These are phyloP conservation scores for Caenorhabditis macrosperma DNA, from an alignment of 2,888 invertebrate genomes.

Conservation along the genomic window DNA sequence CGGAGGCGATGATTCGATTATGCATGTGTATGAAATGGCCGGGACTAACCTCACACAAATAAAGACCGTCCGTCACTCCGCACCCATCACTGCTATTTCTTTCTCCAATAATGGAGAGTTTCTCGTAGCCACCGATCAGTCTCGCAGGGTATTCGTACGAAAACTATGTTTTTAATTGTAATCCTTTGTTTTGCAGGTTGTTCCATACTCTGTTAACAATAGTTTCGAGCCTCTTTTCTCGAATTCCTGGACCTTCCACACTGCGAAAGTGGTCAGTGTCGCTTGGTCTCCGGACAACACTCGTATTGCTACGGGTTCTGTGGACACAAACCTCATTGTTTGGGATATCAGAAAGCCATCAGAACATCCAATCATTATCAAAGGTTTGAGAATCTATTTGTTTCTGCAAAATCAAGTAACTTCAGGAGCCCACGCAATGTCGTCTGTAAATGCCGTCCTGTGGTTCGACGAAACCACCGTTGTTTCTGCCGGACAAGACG, in stretches of 20 bases:
- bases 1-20: slow-evolving; percentile 86
- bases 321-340: slow-evolving; percentile 94
- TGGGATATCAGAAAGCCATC: slow-evolving; percentile 92
- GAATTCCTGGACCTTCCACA: slow-evolving; percentile 95
- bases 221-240: slow-evolving; percentile 69
- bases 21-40: slow-evolving; percentile 85
- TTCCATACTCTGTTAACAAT: slow-evolving; percentile 70
- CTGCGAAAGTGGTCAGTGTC: slow-evolving; percentile 83
- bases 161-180: neutral
- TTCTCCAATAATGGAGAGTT: slow-evolving; percentile 93
- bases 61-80: slow-evolving; percentile 87
- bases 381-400: slow-evolving; percentile 61
- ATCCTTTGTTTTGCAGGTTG: slow-evolving; percentile 42
- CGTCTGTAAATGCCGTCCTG: slow-evolving; percentile 91
- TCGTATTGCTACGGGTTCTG: slow-evolving; percentile 92
- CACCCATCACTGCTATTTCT: slow-evolving; percentile 89
- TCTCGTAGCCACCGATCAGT: slow-evolving; percentile 91
- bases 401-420: neutral
- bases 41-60: slow-evolving; percentile 68
- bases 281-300: slow-evolving; percentile 81
- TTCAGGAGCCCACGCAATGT: slow-evolving; percentile 95
- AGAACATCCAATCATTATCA: slow-evolving; percentile 79
- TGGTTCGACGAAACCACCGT: slow-evolving; percentile 91
- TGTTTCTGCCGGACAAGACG: slow-evolving; percentile 95
- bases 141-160: slow-evolving; percentile 83